Evolutionary conservation across 2,113 vertebrate species (phyloP).

Genomic region (Polypterus bichir): DNA sequence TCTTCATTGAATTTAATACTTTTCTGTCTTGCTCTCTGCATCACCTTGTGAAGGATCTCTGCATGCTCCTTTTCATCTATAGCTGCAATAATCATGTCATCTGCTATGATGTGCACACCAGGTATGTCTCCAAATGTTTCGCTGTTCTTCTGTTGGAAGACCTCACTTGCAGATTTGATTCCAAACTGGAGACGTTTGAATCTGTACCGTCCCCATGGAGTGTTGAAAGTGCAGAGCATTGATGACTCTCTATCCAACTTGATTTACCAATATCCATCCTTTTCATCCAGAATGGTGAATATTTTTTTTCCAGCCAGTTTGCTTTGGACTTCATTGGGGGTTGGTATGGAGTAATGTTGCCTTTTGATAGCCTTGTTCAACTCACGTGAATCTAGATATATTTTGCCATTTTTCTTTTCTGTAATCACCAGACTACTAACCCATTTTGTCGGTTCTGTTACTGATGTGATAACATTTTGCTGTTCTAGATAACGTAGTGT

Average conservation of each 20-base stretch:
- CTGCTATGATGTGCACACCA: too few species aligned
- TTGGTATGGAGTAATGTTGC: conserved; percentile 16
- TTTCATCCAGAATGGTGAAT: conserved; percentile 16
- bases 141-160: too few species aligned
- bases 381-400: conserved; percentile 3
- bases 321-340: conserved; percentile 7
- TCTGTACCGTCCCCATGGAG: conserved; percentile 8
- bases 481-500: conserved; percentile 4
- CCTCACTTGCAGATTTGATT: too few species aligned
- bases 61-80: too few species aligned
- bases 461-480: not conserved
- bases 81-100: too few species aligned
- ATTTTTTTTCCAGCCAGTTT: conserved; percentile 12
- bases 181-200: conserved; percentile 3
- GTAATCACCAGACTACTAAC: conserved; percentile 4
- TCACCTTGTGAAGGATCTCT: too few species aligned
- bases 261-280: conserved; percentile 18
- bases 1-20: conserved; percentile 13
- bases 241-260: conserved; percentile 15
- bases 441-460: conserved; percentile 4
- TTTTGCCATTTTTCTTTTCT: not conserved
- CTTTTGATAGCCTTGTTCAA: conserved; percentile 5
- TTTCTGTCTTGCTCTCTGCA: conserved; percentile 2
- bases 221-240: conserved; percentile 14
- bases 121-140: too few species aligned